Evolutionary conservation across 2,797 vertebrate genomes (phyloP).

Genomic region (Eurystomus glaucurus): DNA sequence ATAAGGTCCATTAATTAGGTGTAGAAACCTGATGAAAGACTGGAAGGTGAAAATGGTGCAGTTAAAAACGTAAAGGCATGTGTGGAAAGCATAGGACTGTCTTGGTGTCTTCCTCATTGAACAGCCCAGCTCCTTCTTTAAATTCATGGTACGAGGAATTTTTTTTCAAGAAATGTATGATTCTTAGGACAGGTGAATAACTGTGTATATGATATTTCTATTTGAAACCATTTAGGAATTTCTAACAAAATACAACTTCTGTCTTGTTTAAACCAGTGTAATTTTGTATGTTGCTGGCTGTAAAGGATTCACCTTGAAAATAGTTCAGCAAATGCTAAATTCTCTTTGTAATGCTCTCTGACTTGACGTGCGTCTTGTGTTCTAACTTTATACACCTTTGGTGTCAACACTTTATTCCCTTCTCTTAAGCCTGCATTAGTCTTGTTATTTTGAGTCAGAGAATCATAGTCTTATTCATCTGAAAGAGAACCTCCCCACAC

Average conservation of each 20-base stretch:
- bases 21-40: not conserved
- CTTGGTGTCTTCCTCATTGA: not conserved
- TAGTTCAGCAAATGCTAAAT: not conserved
- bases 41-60: not conserved
- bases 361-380: fast-evolving
- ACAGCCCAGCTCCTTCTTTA: not conserved
- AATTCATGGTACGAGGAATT: not conserved
- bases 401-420: not conserved
- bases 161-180: not conserved
- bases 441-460: not conserved
- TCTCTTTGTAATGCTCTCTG: not conserved
- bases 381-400: not conserved
- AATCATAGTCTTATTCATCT: not conserved
- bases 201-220: not conserved
- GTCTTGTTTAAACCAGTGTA: not conserved
- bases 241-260: not conserved
- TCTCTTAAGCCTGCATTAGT: not conserved
- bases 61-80: not conserved
- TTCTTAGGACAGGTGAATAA: not conserved
- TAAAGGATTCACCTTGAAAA: not conserved
- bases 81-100: not conserved
- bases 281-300: not conserved
- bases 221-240: not conserved
- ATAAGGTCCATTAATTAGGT: not conserved
- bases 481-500: fast-evolving